Base-by-base conservation (phyloP, 2,113 vertebrate species). In the Prochilodus magdalenae region DNA sequence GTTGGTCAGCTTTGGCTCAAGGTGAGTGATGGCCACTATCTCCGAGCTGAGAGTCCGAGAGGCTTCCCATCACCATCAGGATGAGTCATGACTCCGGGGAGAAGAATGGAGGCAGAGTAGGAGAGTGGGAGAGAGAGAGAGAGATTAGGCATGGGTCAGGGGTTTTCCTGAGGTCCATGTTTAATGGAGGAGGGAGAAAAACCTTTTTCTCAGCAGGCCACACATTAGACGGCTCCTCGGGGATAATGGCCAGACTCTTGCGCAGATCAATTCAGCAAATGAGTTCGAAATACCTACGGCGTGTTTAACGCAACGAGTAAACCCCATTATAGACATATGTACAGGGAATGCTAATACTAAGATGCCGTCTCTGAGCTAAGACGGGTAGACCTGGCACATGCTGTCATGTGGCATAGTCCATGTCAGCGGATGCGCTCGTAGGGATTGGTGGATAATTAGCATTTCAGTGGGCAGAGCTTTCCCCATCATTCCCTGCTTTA, bases 131-230 rank as follows among this genome's bases (percentile, higher is more conserved):
- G 40, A 49, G 63, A 33, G 62, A 63, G 44, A 36, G 75, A 77
- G 40, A 66, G 57, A 72, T 73, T 63, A 63, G 30, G 59, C n/a
- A 59, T 55, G 70, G 70, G 79, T 81, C 79, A 65, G 60, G 79
- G 78, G 40, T 73, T 80, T 65, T 73, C n/a, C 79, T 73, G 70
- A 73, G 79, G 70, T 81, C 71, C 79, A 66, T 51, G 44, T 65
- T 74, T 81, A 81, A 65, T 66, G 60, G 62, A 81, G 59, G 57
- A 73, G 57, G 66, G 24, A 65, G 70, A 73, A 73, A 63, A 73
- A 27, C 30, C 57, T 49, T 62, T 49, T 62, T 29, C 57, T 63
- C 79, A 30, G 63, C 76, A 67, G 63, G 63, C 47, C 14, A 72
- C 18, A 26, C 51, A 62, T 57, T 71, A 60, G 53, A 71, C 49